Percentiles rank a stretch among this genome's conserved stretches.
These are phyloP conservation scores for Stichopus horrens DNA, from an alignment of 53 echinoderm and acorn worm genomes.

Conservation along the genomic window DNA sequence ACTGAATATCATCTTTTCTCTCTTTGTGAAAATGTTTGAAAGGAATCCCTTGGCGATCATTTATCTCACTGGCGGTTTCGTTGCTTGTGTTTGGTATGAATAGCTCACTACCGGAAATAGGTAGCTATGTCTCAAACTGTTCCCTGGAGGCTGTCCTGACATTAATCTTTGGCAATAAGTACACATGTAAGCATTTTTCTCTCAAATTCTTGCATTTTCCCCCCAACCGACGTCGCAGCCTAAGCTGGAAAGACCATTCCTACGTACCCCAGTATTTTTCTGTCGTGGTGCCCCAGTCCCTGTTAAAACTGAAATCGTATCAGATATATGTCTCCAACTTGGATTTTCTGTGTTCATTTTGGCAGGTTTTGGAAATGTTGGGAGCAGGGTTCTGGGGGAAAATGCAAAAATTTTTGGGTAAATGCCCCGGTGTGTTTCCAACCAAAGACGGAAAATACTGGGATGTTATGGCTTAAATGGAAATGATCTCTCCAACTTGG, in stretches of 20 bases:
- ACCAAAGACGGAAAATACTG: constrained; percentile 20
- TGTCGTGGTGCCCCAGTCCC: neutral
- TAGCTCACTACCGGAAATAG: constrained; percentile 36
- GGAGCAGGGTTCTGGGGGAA: neutral
- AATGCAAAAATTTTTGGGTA: constrained; percentile 26
- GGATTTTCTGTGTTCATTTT: neutral
- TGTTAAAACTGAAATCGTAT: neutral
- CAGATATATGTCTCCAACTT: neutral
- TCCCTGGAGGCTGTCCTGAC: constrained; percentile 27
- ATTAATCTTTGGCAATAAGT: constrained; percentile 48
- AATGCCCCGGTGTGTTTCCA: neutral
- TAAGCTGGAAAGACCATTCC: neutral
- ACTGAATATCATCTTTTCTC: neutral
- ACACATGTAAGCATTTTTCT: constrained; percentile 52
- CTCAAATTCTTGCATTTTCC: constrained; percentile 48
- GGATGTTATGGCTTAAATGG: neutral
- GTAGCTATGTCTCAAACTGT: constrained; percentile 40
- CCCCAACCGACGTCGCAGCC: neutral
- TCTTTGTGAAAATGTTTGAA: constrained; percentile 7
- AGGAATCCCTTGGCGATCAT: constrained; percentile 43
- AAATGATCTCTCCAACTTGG: neutral
- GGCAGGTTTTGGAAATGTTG: neutral
- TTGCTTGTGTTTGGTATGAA: constrained; percentile 41
- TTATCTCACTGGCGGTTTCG: constrained; percentile 24
- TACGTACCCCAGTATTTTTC: constrained; percentile 10